Conservation (phyloP, 2,113 vertebrate species). For the Silurus meridionalis region DNA sequence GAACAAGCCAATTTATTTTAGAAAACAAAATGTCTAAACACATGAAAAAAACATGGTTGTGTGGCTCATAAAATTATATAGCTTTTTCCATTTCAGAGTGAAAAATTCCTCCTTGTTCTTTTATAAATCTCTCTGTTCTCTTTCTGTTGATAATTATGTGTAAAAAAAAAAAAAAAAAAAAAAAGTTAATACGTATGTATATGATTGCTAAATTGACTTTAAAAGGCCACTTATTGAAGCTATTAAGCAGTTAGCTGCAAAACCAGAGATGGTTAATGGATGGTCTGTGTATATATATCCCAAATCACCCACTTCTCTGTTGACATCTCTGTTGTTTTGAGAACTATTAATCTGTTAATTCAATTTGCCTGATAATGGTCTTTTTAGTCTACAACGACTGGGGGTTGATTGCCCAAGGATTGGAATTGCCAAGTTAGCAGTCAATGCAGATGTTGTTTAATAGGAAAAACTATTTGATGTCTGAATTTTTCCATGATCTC, state of each 20-base stretch:
- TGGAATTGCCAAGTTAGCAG: constrained; percentile 58
- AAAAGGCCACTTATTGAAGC: constrained; percentile 56
- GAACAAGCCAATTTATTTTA: constrained; percentile 41
- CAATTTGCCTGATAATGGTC: constrained; percentile 33
- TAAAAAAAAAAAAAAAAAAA: constrained; percentile 71
- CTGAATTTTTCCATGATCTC: constrained; percentile 59
- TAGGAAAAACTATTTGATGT: constrained; percentile 54
- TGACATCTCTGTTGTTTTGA: constrained; percentile 42
- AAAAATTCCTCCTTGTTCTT: constrained; percentile 70
- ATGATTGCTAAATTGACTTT: constrained; percentile 55
- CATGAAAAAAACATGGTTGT: constrained; percentile 66
- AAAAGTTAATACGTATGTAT: constrained; percentile 64
- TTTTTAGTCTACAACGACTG: constrained; percentile 39
- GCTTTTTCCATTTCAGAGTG: constrained; percentile 77
- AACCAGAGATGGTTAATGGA: constrained; percentile 55
- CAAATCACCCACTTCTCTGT: constrained; percentile 48
- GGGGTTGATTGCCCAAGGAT: constrained; percentile 53
- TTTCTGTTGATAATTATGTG: constrained; percentile 72
- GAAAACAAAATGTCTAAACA: constrained; percentile 63
- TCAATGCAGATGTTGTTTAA: constrained; percentile 66
- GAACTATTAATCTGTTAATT: constrained; percentile 51
- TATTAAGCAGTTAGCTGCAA: constrained; percentile 56
- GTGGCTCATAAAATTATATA: constrained; percentile 76
- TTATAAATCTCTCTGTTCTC: constrained; percentile 68
- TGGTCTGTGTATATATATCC: constrained; percentile 20